These are phyloP conservation scores for Romanogobio albipinnatus DNA, from an alignment of 2,113 vertebrate species.

Conservation along the genomic window DNA sequence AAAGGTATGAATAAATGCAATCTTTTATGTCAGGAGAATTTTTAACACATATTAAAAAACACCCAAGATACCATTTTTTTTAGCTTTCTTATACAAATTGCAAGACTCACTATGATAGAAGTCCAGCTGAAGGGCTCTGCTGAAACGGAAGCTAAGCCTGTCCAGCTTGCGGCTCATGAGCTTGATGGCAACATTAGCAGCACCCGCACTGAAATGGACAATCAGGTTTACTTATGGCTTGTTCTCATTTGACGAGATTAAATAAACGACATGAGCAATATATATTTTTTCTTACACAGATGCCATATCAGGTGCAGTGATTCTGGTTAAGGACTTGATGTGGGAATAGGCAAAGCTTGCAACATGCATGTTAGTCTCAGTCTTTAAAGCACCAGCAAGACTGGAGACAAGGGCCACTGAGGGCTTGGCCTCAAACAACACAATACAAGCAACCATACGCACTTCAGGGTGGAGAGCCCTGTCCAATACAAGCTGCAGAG, in stretches of 20 bases:
- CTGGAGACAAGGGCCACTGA: constrained; percentile 71
- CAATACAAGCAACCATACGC: constrained; percentile 80
- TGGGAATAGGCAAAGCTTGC: too few relatives aligned
- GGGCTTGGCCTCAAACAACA: constrained; percentile 83
- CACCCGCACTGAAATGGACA: too few relatives aligned
- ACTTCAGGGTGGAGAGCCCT: constrained; percentile 72
- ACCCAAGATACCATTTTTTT: too few relatives aligned
- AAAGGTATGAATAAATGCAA: not conserved
- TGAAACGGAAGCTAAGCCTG: constrained; percentile 74
- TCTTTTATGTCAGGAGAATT: not conserved
- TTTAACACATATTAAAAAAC: not conserved
- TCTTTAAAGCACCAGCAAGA: constrained; percentile 75
- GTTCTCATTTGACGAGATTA: not conserved
- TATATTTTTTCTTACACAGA: too few relatives aligned
- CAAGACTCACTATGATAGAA: too few relatives aligned
- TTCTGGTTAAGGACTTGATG: too few relatives aligned
- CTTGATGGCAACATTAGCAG: too few relatives aligned
- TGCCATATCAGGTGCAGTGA: too few relatives aligned
- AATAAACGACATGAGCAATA: not conserved
- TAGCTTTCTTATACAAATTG: too few relatives aligned
- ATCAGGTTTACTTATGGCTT: not conserved
- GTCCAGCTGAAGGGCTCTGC: constrained; percentile 77
- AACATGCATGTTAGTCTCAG: too few relatives aligned
- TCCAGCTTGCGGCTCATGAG: constrained; percentile 69
- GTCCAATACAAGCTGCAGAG: constrained; percentile 79